Evolutionary conservation across 2,113 vertebrate species (phyloP).

Genomic region (Thunnus thynnus): DNA sequence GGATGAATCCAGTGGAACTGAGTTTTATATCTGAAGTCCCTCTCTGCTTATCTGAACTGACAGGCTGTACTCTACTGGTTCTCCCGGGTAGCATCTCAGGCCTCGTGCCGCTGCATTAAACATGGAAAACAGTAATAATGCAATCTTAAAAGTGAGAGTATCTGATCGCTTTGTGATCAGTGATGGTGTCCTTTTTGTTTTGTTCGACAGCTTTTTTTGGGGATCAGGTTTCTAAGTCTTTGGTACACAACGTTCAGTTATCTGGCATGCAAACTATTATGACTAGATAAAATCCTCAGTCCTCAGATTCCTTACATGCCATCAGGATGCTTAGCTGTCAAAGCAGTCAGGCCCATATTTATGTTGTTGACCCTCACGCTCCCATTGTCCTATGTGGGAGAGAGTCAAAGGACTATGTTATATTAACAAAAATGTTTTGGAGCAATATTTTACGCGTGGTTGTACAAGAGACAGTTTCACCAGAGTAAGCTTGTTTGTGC

Average conservation of each 20-base stretch:
- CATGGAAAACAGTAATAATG: slow-evolving; percentile 1
- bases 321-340: slow-evolving; percentile 42
- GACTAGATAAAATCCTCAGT: slow-evolving; percentile 3
- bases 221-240: not conserved
- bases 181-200: not conserved
- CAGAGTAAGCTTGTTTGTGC: slow-evolving; percentile 66
- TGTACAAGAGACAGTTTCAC: slow-evolving; percentile 55
- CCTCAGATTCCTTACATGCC: slow-evolving; percentile 66
- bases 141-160: not conserved
- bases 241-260: not conserved
- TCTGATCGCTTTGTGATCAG: not conserved
- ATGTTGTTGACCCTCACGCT: slow-evolving; percentile 29
- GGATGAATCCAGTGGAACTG: slow-evolving; percentile 21
- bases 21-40: slow-evolving; percentile 43
- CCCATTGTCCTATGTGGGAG: slow-evolving; percentile 43
- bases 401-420: slow-evolving; percentile 46
- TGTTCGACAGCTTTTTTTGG: not conserved
- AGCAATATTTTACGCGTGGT: slow-evolving; percentile 69
- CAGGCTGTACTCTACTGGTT: slow-evolving; percentile 43
- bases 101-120: not conserved
- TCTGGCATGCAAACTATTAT: slow-evolving; percentile 32
- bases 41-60: slow-evolving; percentile 68
- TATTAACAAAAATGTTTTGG: slow-evolving; percentile 69
- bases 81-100: slow-evolving; percentile 1
- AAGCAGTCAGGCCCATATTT: slow-evolving; percentile 45